Conservation (phyloP, 2,113 vertebrate genomes). For the Brienomyrus brachyistius region DNA sequence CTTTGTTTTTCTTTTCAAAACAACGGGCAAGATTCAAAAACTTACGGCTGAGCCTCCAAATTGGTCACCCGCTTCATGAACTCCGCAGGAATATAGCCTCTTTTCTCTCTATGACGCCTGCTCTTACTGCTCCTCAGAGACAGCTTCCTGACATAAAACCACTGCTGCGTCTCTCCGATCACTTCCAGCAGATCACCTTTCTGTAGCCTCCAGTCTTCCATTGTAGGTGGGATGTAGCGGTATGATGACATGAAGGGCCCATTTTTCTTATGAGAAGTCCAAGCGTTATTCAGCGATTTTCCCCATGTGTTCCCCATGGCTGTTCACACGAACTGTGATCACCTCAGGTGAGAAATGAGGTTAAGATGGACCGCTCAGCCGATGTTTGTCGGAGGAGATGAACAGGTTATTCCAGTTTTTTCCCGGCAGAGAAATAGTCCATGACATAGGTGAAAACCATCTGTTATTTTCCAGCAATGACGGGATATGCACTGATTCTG, state of each 20-base stretch:
- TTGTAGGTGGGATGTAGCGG: slow-evolving; percentile 14
- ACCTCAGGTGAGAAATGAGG: neutral
- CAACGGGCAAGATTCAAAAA: neutral
- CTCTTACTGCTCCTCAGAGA: neutral
- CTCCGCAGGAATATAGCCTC: slow-evolving; percentile 27
- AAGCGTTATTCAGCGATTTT: neutral
- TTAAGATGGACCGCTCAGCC: neutral
- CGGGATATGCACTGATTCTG: neutral
- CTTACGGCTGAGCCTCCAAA: slow-evolving; percentile 41
- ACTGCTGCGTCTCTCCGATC: slow-evolving; percentile 17
- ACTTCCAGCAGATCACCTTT: slow-evolving; percentile 39
- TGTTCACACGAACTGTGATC: neutral
- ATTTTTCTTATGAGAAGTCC: neutral
- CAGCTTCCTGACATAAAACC: slow-evolving; percentile 32
- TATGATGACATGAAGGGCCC: slow-evolving; percentile 7
- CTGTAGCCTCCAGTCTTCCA: slow-evolving; percentile 22
- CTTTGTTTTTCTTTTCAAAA: neutral
- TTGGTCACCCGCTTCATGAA: slow-evolving; percentile 33
- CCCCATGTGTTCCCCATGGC: neutral
- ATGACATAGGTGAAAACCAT: neutral
- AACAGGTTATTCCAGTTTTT: neutral
- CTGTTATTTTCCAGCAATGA: neutral
- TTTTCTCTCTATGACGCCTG: neutral
- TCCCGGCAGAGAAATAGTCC: neutral
- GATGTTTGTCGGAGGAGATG: neutral